phyloP scores from a whole-genome alignment of 2,797 vertebrate species.

The Tiaroga cobitis region DNA sequence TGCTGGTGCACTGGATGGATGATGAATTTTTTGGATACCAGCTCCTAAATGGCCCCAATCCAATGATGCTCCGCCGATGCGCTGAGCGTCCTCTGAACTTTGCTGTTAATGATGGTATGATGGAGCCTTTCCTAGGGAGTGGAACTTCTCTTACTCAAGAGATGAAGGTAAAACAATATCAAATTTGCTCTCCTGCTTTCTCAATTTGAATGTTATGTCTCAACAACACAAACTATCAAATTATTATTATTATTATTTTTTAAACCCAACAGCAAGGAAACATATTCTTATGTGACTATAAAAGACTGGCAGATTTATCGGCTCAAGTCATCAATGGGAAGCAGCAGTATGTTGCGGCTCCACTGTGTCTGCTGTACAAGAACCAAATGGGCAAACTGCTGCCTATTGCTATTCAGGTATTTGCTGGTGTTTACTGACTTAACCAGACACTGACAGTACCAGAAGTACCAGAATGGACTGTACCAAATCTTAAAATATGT shows the following conservation, averaged over 20 bases:
- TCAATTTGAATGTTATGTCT: background rate
- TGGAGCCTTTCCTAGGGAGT: slow-evolving; percentile 29
- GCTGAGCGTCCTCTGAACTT: slow-evolving; percentile 39
- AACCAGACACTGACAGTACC: no score
- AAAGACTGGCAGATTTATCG: slow-evolving; percentile 66
- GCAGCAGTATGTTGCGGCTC: slow-evolving; percentile 65
- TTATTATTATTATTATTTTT: background rate
- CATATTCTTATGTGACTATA: slow-evolving; percentile 73
- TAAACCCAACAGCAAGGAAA: slow-evolving; percentile 67
- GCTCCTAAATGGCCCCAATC: slow-evolving; percentile 53
- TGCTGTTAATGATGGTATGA: slow-evolving; percentile 42
- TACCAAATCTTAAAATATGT: background rate
- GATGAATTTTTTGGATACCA: slow-evolving; percentile 60
- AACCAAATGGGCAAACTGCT: slow-evolving; percentile 58
- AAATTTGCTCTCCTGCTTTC: background rate
- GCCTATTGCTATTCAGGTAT: slow-evolving; percentile 75
- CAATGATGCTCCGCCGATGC: slow-evolving; percentile 40
- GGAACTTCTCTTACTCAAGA: slow-evolving; percentile 34
- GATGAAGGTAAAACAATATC: slow-evolving; percentile 35
- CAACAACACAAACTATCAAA: background rate
- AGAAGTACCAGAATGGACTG: background rate
- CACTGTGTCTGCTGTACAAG: slow-evolving; percentile 69
- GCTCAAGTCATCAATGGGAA: slow-evolving; percentile 61
- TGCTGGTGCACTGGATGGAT: slow-evolving; percentile 52
- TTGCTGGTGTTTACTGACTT: no score